phyloP scores from a whole-genome alignment of 1,140 invertebrate genomes.

The Coenobita brevimanus region DNA sequence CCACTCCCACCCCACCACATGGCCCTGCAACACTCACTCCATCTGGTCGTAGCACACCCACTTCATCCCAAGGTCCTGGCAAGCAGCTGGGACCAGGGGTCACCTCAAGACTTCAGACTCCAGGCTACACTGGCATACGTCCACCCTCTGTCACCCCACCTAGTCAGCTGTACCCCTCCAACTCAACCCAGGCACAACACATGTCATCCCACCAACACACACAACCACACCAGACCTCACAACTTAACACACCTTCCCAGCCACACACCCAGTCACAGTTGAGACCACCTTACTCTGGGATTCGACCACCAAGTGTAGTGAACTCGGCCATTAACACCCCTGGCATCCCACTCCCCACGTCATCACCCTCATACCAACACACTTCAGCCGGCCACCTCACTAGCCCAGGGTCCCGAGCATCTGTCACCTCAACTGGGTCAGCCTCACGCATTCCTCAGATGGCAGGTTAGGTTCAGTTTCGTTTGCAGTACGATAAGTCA shows the following conservation, averaged over 20 bases:
- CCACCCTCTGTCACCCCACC: slow-evolving; percentile 20
- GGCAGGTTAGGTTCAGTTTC: slow-evolving; percentile 54
- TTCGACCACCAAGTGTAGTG: slow-evolving; percentile 30
- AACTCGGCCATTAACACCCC: slow-evolving; percentile 64
- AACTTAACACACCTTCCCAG: neutral
- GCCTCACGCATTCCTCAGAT: slow-evolving; percentile 40
- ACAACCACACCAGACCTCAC: too few species aligned
- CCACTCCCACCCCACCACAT: too few species aligned
- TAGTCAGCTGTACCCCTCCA: slow-evolving; percentile 14
- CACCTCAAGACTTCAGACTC: slow-evolving; percentile 18
- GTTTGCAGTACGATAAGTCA: too few species aligned
- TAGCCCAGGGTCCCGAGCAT: slow-evolving; percentile 47
- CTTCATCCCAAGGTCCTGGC: neutral
- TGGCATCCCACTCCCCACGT: slow-evolving; percentile 53
- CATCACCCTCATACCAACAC: too few species aligned
- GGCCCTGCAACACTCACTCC: too few species aligned
- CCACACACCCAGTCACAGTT: neutral
- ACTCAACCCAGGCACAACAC: neutral
- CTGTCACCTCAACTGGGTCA: slow-evolving; percentile 57
- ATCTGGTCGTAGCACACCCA: too few species aligned
- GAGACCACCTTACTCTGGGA: slow-evolving; percentile 22
- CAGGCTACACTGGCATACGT: slow-evolving; percentile 33
- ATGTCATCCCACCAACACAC: neutral
- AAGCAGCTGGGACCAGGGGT: neutral
- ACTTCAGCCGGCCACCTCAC: slow-evolving; percentile 3